Percentiles rank a stretch among this genome's conserved stretches.
Evolutionary conservation across 2,113 vertebrate genomes (phyloP).

Genomic region (Onychorhynchus coronatus): DNA sequence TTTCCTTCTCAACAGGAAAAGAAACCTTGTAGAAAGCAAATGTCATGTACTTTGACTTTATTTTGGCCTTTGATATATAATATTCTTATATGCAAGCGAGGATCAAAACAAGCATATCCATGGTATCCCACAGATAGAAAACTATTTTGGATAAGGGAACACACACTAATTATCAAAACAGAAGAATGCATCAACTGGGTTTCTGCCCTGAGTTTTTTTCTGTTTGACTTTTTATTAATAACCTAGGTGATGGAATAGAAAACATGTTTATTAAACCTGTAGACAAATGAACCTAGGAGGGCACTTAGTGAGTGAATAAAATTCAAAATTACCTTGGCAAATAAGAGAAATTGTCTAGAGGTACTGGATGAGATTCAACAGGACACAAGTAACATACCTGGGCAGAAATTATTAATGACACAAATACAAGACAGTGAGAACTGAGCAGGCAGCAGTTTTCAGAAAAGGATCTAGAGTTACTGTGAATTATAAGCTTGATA

Average conservation of each 20-base stretch:
- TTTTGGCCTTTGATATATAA: not conserved
- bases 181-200: not conserved
- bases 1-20: not conserved
- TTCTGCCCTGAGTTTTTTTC: slow-evolving; percentile 9
- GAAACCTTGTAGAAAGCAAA: not conserved
- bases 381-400: not conserved
- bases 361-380: not conserved
- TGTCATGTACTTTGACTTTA: not conserved
- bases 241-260: not conserved
- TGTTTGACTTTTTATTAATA: not conserved
- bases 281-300: not conserved
- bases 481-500: not conserved
- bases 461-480: not conserved
- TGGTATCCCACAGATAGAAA: not conserved
- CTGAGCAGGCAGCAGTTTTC: not conserved
- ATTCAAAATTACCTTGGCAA: not conserved
- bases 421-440: not conserved
- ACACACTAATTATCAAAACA: not conserved
- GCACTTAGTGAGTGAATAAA: not conserved
- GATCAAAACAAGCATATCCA: not conserved
- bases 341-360: not conserved
- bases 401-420: not conserved
- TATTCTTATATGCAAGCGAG: not conserved
- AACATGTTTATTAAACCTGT: slow-evolving; percentile 7
- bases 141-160: not conserved